Evolutionary conservation across 2,113 vertebrate genomes (phyloP).

Genomic region (Clupea harengus): DNA sequence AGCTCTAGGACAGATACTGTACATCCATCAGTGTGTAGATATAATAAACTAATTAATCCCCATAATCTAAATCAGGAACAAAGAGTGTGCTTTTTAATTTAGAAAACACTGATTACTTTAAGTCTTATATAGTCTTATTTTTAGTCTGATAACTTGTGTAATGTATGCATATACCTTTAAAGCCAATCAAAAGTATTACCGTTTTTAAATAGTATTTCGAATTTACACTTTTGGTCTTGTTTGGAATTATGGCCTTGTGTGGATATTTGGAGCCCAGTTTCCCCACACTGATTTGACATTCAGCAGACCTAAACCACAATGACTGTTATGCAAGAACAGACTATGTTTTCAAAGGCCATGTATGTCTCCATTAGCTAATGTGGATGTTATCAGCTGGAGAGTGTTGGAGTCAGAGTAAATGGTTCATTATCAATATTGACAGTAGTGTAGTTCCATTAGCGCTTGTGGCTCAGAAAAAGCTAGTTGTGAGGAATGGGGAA

Average conservation of each 20-base stretch:
- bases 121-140: too few species aligned
- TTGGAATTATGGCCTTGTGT: neutral
- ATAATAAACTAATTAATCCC: neutral
- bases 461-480: neutral
- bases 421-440: neutral
- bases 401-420: neutral
- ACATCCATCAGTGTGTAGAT: neutral
- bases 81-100: neutral
- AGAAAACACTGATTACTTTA: neutral
- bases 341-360: neutral
- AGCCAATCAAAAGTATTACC: neutral
- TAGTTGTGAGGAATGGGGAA: neutral
- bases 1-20: neutral
- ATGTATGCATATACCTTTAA: neutral
- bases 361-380: neutral
- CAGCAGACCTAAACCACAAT: neutral
- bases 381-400: neutral
- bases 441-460: neutral
- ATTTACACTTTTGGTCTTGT: neutral
- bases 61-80: neutral
- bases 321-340: neutral
- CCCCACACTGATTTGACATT: neutral
- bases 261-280: neutral
- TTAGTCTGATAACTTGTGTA: neutral
- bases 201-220: neutral